Percentiles rank a stretch among this genome's conserved stretches.
phyloP scores from a whole-genome alignment of 2,113 vertebrate genomes.

The Prunella himalayana region DNA sequence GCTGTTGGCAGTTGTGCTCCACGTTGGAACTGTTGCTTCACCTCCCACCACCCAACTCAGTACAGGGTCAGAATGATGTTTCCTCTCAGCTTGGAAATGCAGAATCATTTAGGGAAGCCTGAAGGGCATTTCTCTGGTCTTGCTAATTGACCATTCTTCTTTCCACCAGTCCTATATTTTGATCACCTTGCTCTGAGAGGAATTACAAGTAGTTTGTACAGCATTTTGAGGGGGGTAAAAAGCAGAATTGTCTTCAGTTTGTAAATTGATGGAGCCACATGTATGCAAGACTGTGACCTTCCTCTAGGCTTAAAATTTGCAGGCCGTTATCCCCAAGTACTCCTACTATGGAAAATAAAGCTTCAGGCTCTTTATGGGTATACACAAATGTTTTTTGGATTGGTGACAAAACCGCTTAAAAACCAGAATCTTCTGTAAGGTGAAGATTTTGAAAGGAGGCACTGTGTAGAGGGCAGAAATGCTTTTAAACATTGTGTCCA shows the following conservation, averaged over 20 bases:
- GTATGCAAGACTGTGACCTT: background rate
- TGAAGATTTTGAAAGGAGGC: background rate
- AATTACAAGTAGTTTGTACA: background rate
- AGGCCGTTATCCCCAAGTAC: background rate
- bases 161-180: background rate
- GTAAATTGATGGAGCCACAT: background rate
- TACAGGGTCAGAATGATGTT: background rate
- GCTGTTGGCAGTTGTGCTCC: background rate
- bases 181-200: background rate
- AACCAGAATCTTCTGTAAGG: background rate
- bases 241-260: background rate
- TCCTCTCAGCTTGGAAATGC: background rate
- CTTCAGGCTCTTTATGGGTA: background rate
- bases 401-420: background rate
- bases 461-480: background rate
- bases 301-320: background rate
- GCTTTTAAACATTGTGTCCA: background rate
- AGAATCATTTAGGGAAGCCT: background rate
- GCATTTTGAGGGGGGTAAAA: accelerated
- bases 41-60: background rate
- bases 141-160: background rate
- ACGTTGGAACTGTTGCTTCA: background rate
- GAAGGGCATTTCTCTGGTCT: background rate
- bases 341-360: background rate
- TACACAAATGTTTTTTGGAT: background rate